Conservation (phyloP, 2,113 vertebrate genomes). For the Antechinus flavipes region DNA sequence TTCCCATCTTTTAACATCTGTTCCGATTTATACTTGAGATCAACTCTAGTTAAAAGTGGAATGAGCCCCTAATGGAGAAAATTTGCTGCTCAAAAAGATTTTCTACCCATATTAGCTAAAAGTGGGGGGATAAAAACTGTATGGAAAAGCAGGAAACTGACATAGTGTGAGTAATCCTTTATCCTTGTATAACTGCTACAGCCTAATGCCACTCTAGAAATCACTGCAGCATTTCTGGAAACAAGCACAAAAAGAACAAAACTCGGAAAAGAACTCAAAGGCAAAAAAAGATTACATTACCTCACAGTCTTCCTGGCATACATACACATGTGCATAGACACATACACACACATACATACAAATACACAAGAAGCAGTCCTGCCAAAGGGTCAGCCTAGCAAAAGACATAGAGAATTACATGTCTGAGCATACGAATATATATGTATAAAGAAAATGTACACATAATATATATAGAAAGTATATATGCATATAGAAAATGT, state of each 20-base stretch:
- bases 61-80: neutral
- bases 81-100: neutral
- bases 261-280: neutral
- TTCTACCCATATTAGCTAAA: neutral
- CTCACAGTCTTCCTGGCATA: neutral
- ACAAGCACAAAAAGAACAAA: neutral
- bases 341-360: too few relatives aligned
- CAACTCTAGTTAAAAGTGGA: neutral
- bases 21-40: neutral
- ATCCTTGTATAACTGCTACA: neutral
- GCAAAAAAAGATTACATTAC: neutral
- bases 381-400: neutral
- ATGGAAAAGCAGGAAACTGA: neutral
- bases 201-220: neutral
- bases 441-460: too few relatives aligned
- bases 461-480: too few relatives aligned
- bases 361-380: neutral
- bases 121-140: neutral
- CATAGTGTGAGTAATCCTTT: neutral
- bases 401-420: neutral
- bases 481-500: too few relatives aligned
- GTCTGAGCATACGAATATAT: neutral
- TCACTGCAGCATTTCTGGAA: neutral
- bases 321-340: neutral
- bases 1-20: neutral